A percentile compares a stretch with the other conserved stretches of the same genome.
phyloP scores from a whole-genome alignment of 2,888 invertebrate genomes.

The Synergus umbraculus region DNA sequence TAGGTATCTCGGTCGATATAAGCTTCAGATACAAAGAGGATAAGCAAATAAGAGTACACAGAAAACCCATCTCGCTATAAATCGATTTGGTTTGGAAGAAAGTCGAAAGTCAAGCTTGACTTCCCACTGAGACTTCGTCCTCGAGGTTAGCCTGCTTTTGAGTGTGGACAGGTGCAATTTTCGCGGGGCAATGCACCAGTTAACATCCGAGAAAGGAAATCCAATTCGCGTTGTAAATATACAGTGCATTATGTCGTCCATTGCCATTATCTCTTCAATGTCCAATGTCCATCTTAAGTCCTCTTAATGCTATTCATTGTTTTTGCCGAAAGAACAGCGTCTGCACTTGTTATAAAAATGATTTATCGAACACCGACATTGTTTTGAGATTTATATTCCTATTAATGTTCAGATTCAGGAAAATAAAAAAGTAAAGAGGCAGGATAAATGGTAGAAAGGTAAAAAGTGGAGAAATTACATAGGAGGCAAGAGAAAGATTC shows the following conservation, averaged over 20 bases:
- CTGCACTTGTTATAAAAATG: conserved; percentile 17
- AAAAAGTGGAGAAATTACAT: background rate
- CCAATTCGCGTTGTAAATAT: conserved; percentile 37
- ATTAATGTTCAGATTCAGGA: background rate
- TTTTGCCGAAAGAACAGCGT: background rate
- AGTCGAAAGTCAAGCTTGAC: conserved; percentile 43
- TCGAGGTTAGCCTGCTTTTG: conserved; percentile 49
- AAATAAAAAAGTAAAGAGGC: background rate
- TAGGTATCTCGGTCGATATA: conserved; percentile 21
- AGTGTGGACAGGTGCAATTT: conserved; percentile 52
- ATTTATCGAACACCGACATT: conserved; percentile 23
- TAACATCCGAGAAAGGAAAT: conserved; percentile 51
- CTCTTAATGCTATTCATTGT: conserved; percentile 34
- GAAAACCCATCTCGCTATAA: conserved; percentile 39
- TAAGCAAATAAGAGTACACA: conserved; percentile 42
- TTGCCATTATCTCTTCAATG: conserved; percentile 44
- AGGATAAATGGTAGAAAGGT: background rate
- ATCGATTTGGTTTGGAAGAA: conserved; percentile 44
- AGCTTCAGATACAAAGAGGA: conserved; percentile 16
- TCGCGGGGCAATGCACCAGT: conserved; percentile 51
- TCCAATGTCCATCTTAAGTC: conserved; percentile 1
- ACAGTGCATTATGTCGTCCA: conserved; percentile 32
- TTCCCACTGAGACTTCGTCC: conserved; percentile 37
- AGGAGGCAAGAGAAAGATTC: conserved; percentile 45
- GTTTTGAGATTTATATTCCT: background rate